Conservation (phyloP, 2,888 invertebrate genomes). For the Nudaria mundana region DNA sequence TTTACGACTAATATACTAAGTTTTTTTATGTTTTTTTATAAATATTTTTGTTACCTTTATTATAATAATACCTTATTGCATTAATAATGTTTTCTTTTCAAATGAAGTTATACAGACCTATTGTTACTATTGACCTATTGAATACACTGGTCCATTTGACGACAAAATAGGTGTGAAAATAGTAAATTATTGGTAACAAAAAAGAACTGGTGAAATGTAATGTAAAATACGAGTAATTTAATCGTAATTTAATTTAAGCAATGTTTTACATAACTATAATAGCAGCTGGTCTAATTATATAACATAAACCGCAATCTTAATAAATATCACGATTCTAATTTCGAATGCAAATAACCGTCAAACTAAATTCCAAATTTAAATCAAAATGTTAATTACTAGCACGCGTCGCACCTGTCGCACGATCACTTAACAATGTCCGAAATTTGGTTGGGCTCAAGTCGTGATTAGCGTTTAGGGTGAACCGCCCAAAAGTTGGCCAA, state of each 20-base stretch:
- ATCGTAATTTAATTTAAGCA: not conserved
- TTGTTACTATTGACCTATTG: too few relatives aligned
- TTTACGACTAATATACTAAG: conserved; percentile 20
- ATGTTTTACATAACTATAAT: not conserved
- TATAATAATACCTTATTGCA: too few relatives aligned
- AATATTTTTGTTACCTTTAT: not conserved
- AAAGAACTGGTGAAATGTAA: too few relatives aligned
- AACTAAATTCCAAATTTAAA: conserved; percentile 37
- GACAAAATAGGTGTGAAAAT: too few relatives aligned
- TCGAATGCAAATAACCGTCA: conserved; percentile 27
- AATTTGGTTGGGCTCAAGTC: conserved; percentile 38
- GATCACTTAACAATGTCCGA: conserved; percentile 40
- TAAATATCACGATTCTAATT: conserved; percentile 20
- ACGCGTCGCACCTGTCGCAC: conserved; percentile 39
- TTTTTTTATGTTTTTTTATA: conserved; percentile 10
- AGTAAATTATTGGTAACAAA: too few relatives aligned
- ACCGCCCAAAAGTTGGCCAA: conserved; percentile 40
- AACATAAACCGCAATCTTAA: conserved; percentile 12
- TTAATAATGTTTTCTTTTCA: too few relatives aligned
- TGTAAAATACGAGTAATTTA: too few relatives aligned
- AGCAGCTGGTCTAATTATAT: not conserved
- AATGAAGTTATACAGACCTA: too few relatives aligned
- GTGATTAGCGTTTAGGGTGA: conserved; percentile 34
- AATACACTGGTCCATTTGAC: too few relatives aligned
- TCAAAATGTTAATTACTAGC: conserved; percentile 34